A percentile compares a stretch with the other conserved stretches of the same genome.
Evolutionary conservation across 64 coral and sea anemone genomes (phyloP).

Genomic region (Pachyseris speciosa): DNA sequence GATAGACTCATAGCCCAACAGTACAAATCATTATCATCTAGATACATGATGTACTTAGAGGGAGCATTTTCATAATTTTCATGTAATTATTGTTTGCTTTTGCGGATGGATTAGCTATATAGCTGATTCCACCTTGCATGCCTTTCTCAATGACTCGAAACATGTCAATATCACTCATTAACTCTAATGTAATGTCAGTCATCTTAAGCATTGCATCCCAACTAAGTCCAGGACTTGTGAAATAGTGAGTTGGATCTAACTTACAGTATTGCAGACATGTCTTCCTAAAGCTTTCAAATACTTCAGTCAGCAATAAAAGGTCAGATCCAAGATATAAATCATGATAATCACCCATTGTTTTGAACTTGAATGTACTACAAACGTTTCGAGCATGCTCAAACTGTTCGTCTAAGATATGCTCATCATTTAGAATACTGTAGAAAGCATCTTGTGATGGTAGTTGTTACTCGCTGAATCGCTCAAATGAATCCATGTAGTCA

Average conservation of each 20-base stretch:
- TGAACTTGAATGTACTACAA: background rate
- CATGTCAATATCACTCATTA: slow-evolving; percentile 6
- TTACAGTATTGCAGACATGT: background rate
- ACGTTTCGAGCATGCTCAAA: slow-evolving; percentile 40
- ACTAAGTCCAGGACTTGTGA: background rate
- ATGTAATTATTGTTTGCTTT: slow-evolving; percentile 39
- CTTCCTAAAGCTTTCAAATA: too few relatives aligned
- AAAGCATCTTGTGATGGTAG: slow-evolving; percentile 22
- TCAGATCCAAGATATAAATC: slow-evolving; percentile 30
- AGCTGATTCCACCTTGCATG: background rate
- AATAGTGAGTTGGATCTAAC: background rate
- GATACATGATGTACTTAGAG: background rate
- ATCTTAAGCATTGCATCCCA: slow-evolving; percentile 48
- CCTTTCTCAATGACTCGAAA: slow-evolving; percentile 41
- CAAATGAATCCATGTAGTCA: background rate
- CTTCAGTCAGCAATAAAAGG: background rate
- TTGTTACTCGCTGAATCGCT: background rate
- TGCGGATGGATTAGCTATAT: background rate
- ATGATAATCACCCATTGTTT: slow-evolving; percentile 48
- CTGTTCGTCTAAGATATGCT: background rate
- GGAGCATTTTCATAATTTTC: background rate
- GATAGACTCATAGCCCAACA: background rate
- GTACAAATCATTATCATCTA: slow-evolving; percentile 1
- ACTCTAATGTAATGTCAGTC: slow-evolving; percentile 31
- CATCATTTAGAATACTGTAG: background rate